phyloP scores from a whole-genome alignment of 2,113 vertebrate species.

The Empidonax traillii region DNA sequence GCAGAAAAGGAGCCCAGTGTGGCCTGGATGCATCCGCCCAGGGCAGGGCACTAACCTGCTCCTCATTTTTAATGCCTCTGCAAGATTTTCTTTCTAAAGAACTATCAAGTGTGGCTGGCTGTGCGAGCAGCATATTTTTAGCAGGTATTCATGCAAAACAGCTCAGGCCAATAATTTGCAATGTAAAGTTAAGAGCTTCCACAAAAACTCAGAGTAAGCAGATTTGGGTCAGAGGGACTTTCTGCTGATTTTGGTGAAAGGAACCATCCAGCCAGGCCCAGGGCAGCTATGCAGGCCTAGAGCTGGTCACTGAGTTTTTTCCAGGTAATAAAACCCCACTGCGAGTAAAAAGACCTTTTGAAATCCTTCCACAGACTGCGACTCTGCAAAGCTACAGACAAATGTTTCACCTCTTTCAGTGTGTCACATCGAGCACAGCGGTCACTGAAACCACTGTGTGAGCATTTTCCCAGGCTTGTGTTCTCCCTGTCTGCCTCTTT shows the following conservation, averaged over 20 bases:
- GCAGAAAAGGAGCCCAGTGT: background rate
- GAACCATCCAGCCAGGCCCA: background rate
- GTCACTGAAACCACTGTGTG: rapidly evolving
- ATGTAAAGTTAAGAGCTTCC: background rate
- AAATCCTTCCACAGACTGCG: background rate
- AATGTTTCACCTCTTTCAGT: background rate
- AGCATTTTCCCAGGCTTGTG: rapidly evolving
- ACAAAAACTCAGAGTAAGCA: background rate
- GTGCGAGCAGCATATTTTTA: background rate
- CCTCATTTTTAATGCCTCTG: background rate
- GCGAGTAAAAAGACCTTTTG: background rate
- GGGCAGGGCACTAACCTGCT: background rate
- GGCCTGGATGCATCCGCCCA: background rate
- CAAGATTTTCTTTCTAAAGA: background rate
- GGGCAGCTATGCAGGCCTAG: background rate
- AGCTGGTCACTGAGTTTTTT: background rate
- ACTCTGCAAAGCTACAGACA: background rate
- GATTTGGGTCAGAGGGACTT: background rate
- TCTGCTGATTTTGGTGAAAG: background rate
- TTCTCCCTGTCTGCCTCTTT: background rate
- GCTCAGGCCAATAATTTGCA: background rate
- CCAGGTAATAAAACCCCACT: background rate
- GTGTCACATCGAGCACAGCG: rapidly evolving
- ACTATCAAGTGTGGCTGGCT: background rate
- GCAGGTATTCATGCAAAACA: background rate